Base-by-base conservation (phyloP, 2,113 vertebrate genomes). In the Coryphaenoides rupestris region DNA sequence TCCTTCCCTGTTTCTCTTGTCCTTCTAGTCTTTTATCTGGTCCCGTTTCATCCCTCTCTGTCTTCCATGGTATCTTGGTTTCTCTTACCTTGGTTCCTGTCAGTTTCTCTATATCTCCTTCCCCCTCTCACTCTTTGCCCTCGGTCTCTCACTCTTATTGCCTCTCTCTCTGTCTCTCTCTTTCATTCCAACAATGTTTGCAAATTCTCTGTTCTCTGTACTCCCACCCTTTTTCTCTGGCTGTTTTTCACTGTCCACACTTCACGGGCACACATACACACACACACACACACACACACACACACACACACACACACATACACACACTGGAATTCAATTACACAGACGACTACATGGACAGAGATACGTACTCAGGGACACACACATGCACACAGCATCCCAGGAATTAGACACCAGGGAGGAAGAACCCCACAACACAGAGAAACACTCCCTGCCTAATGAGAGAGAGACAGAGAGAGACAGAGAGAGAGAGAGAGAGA, bases 141-240 rank as follows among this genome's bases (percentile, higher is more conserved):
- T 40, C 33, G 13, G 33, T 76, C 70, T 75, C 59, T 55, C 78
- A 68, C 19, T 19, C 70, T 56, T 23, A 62, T 21, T 69, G 23
- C 66, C 12, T 69, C 54, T 17, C 22, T 40, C 33, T 40, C 4
- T 40, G 9, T 40, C 33, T 40, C 5, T 40, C 33, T 40, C 33
- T 40, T 2, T 12, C 33, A 28, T 65, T 49, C 23, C 15, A 54
- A 1, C 58, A 21, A 55, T 52, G 14, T 26, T 73, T 68, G 19
- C 22, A 26, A 49, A 21, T 21, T 22, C 54, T 23, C 5, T 55
- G 13, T 2, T 55, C 55, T 10, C 55, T 21, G 62, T 45, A 45
- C n/a, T 50, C 47, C 47, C 47, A 45, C 57, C 21, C n/a, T 19
- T 19, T 21, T 24, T 56, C 14, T 24, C 21, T 54, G 16, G 13